phyloP scores from a whole-genome alignment of 2,797 vertebrate species.

The Echeneis naucrates region DNA sequence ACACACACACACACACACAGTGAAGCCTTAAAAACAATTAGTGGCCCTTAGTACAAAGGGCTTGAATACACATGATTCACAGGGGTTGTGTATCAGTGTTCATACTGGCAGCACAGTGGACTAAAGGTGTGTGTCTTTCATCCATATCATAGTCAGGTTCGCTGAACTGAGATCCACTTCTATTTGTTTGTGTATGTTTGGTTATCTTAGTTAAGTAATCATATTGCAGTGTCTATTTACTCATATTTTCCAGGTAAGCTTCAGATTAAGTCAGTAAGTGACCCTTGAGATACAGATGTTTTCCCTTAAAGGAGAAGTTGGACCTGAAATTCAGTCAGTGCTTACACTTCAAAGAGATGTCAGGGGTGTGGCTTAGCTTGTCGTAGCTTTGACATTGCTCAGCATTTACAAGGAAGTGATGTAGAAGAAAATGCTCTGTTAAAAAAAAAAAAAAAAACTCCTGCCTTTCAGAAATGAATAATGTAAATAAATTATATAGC shows the following conservation, averaged over 20 bases:
- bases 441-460: neutral
- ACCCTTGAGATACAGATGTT: neutral
- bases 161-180: no score
- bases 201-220: no score
- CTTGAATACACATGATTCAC: constrained; percentile 53
- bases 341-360: neutral
- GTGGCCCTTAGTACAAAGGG: constrained; percentile 67
- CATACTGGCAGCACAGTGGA: constrained; percentile 20
- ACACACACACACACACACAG: constrained; percentile 51
- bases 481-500: no score
- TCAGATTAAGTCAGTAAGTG: neutral
- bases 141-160: neutral
- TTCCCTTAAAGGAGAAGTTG: neutral
- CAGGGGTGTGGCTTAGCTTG: neutral
- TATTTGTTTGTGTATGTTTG: no score
- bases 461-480: no score
- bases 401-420: neutral
- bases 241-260: neutral
- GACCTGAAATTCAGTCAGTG: neutral
- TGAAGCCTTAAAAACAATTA: constrained; percentile 80
- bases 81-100: constrained; percentile 8
- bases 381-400: neutral
- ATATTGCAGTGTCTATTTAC: no score
- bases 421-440: neutral
- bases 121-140: neutral